Conservation (phyloP, 1,140 invertebrate species). For the Cyphomyrmex costatus region DNA sequence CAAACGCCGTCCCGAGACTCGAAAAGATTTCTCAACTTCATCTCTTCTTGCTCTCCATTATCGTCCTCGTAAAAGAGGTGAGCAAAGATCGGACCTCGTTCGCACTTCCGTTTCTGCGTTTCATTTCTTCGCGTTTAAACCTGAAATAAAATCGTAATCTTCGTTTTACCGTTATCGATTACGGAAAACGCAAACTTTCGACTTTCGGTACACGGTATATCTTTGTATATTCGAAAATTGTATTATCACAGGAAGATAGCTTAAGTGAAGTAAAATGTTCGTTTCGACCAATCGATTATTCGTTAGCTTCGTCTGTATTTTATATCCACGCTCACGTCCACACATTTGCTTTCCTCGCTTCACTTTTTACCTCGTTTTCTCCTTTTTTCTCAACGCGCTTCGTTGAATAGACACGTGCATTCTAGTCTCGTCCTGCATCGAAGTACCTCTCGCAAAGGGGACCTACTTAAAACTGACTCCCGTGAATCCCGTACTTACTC, state of each 20-base stretch:
- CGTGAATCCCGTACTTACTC: slow-evolving; percentile 23
- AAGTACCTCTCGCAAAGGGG: slow-evolving; percentile 38
- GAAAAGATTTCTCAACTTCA: slow-evolving; percentile 72
- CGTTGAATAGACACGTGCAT: slow-evolving; percentile 41
- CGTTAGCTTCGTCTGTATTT: neutral
- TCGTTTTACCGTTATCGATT: slow-evolving; percentile 5
- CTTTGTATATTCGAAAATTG: neutral
- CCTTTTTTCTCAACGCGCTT: slow-evolving; percentile 48
- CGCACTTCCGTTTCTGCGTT: neutral
- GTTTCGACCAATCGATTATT: slow-evolving; percentile 20
- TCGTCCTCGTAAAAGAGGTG: slow-evolving; percentile 19
- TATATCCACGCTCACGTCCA: neutral
- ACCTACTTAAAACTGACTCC: slow-evolving; percentile 63
- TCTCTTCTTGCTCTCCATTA: slow-evolving; percentile 74
- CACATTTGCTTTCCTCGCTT: slow-evolving; percentile 28
- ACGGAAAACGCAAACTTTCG: neutral
- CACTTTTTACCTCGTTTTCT: slow-evolving; percentile 19
- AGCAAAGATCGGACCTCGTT: neutral
- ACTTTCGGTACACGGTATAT: neutral
- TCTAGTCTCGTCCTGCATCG: slow-evolving; percentile 61
- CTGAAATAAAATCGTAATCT: neutral
- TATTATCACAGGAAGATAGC: neutral
- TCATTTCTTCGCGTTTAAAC: neutral
- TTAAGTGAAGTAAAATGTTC: slow-evolving; percentile 9
- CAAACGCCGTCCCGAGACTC: slow-evolving; percentile 68